These are phyloP conservation scores for Psix sp. DNA, from an alignment of 1,140 invertebrate genomes.

Conservation along the genomic window DNA sequence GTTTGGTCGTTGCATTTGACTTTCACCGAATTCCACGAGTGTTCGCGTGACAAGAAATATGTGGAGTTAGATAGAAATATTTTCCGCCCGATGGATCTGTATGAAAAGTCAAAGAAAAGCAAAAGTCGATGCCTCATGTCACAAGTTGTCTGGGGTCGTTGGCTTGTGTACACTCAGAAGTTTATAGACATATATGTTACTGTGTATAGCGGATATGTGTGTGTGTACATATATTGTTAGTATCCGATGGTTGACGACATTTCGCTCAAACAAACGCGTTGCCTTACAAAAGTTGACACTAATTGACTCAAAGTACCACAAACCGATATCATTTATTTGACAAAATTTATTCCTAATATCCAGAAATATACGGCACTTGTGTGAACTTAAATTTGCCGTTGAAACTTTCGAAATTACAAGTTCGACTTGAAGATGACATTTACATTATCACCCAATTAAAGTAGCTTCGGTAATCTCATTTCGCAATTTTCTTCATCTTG, in stretches of 20 bases:
- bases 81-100: constrained; percentile 4
- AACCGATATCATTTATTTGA: too few species aligned
- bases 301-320: constrained; percentile 62
- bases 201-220: not conserved
- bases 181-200: not conserved
- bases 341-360: too few species aligned
- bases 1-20: too few species aligned
- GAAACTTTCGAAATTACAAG: too few species aligned
- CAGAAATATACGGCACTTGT: too few species aligned
- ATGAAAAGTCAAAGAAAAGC: constrained; percentile 12
- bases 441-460: too few species aligned
- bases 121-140: constrained; percentile 14
- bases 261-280: constrained; percentile 60
- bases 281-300: constrained; percentile 64
- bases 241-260: constrained; percentile 29
- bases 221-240: constrained; percentile 8
- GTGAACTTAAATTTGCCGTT: too few species aligned
- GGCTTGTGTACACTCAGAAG: constrained; percentile 12
- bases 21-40: too few species aligned
- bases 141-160: constrained; percentile 27
- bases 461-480: too few species aligned
- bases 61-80: constrained; percentile 10
- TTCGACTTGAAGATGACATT: too few species aligned
- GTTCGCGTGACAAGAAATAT: constrained; percentile 6
- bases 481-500: too few species aligned